Percentiles rank a stretch among this genome's conserved stretches.
Conservation (phyloP, 2,888 invertebrate species). For the Aproaerema taeniolella region DNA sequence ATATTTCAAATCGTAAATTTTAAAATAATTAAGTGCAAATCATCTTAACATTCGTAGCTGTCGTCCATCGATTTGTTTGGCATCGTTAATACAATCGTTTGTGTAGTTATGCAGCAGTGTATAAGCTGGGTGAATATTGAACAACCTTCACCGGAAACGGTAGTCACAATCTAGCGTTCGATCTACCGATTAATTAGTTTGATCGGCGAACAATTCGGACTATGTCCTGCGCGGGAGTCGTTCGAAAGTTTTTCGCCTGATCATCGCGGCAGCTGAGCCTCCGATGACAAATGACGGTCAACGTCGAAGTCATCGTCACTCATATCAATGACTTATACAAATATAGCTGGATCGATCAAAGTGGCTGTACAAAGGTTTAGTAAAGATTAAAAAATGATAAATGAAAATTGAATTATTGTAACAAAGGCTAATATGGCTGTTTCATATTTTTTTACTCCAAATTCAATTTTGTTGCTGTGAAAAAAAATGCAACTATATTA, state of each 20-base stretch:
- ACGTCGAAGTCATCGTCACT: conserved; percentile 8
- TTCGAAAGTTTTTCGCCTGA: conserved; percentile 64
- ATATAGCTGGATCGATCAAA: conserved; percentile 10
- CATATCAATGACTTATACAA: conserved; percentile 12
- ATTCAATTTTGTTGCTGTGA: no score
- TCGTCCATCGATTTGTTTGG: conserved; percentile 46
- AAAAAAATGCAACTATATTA: no score
- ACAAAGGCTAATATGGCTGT: no score
- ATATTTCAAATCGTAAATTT: no score
- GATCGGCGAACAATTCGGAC: conserved; percentile 64
- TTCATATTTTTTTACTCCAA: no score
- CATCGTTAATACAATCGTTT: conserved; percentile 64
- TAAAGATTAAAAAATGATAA: no score
- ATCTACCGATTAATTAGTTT: conserved; percentile 74
- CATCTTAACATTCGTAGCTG: no score
- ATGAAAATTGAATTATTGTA: no score
- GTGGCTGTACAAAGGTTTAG: conserved; percentile 4
- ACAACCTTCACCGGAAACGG: conserved; percentile 72
- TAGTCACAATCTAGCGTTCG: conserved; percentile 64
- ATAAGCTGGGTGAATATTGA: conserved; percentile 61
- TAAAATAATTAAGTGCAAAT: no score
- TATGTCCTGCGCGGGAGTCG: conserved; percentile 52
- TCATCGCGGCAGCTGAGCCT: conserved; percentile 61
- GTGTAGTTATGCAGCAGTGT: conserved; percentile 38
- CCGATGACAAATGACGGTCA: conserved; percentile 46